Conservation (phyloP, 2,797 vertebrate genomes). For the Emydoidea blandingii region DNA sequence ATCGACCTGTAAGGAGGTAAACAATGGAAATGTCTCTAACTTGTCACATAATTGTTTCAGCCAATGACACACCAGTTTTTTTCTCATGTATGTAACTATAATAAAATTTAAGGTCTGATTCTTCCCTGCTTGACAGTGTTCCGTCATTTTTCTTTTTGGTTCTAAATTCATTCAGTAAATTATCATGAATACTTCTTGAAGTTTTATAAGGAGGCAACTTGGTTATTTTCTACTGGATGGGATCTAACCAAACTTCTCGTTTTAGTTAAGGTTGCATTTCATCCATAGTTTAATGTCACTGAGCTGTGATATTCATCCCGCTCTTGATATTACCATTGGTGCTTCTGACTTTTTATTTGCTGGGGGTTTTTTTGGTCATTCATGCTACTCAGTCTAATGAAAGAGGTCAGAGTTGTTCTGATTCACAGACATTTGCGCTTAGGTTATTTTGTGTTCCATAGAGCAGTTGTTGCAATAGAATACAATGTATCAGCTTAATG, state of each 20-base stretch:
- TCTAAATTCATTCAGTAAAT: not conserved
- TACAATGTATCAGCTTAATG: not conserved
- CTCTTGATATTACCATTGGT: not conserved
- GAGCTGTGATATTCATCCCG: not conserved
- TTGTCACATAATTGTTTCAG: constrained; percentile 38
- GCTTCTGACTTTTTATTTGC: not conserved
- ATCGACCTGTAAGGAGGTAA: not conserved
- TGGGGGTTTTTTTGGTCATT: not conserved
- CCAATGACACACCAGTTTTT: constrained; percentile 29
- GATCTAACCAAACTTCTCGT: not conserved
- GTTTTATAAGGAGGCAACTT: rapidly evolving
- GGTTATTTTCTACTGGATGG: not conserved
- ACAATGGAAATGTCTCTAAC: not conserved
- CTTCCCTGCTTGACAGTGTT: not conserved
- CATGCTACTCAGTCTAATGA: not conserved
- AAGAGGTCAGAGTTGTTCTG: not conserved
- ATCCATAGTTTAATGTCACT: not conserved
- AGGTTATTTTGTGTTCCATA: not conserved
- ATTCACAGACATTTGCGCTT: not conserved
- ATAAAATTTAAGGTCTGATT: constrained; percentile 58
- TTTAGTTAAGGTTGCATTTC: not conserved
- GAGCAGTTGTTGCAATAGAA: not conserved
- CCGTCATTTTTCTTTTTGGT: not conserved
- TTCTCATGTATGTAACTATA: constrained; percentile 51
- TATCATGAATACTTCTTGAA: rapidly evolving